Percentiles rank a stretch among this genome's conserved stretches.
Conservation (phyloP, 2,113 vertebrate genomes). For the Fulmarus glacialis region DNA sequence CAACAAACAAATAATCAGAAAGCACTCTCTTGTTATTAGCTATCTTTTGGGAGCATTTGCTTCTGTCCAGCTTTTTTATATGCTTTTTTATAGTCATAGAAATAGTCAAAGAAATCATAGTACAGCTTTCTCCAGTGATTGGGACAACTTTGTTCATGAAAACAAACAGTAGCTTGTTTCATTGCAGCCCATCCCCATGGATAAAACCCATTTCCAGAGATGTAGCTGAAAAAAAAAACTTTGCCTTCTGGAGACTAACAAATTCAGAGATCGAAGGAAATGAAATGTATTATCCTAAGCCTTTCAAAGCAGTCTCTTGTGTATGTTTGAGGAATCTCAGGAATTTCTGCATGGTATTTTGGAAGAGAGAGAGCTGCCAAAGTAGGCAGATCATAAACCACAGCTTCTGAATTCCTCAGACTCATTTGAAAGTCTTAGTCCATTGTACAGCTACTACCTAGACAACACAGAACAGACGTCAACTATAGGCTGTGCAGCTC, state of each 20-base stretch:
- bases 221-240: neutral
- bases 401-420: neutral
- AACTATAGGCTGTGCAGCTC: neutral
- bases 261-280: neutral
- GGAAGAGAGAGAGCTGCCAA: neutral
- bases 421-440: neutral
- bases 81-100: neutral
- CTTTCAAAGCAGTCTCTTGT: neutral
- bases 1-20: neutral
- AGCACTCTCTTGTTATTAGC: neutral
- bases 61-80: neutral
- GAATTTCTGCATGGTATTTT: neutral
- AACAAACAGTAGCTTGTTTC: neutral
- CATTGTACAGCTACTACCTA: neutral
- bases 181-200: neutral
- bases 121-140: neutral
- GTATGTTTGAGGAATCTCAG: neutral
- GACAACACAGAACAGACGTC: neutral
- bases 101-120: neutral
- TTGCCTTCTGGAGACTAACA: neutral
- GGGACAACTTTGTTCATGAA: neutral
- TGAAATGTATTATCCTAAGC: too few species aligned
- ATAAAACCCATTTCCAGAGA: neutral
- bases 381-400: neutral
- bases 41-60: neutral